These are phyloP conservation scores for Muscicapa comitata DNA, from an alignment of 2,797 vertebrate genomes.

Conservation along the genomic window DNA sequence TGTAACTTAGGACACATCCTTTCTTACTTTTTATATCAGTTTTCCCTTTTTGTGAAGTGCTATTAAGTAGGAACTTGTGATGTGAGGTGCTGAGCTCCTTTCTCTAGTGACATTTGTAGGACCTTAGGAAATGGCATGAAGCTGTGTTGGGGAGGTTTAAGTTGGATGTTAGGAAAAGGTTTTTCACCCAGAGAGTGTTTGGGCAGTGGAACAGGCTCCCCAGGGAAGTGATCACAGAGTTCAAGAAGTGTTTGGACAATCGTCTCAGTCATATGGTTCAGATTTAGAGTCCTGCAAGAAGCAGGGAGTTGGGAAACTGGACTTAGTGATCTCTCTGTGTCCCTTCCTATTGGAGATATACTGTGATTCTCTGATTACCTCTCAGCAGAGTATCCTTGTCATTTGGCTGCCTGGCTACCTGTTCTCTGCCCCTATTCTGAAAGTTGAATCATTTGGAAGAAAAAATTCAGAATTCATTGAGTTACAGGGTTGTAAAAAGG, in stretches of 20 bases:
- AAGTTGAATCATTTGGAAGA: neutral
- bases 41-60: neutral
- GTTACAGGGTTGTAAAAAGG: neutral
- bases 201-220: neutral
- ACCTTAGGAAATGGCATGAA: neutral
- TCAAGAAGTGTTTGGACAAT: rapidly evolving
- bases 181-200: neutral
- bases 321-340: neutral
- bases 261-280: neutral
- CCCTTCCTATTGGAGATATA: neutral
- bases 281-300: neutral
- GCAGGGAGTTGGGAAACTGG: neutral
- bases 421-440: neutral
- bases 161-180: neutral
- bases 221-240: neutral
- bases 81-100: neutral
- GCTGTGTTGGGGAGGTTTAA: neutral
- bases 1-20: neutral
- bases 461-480: neutral
- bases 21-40: neutral
- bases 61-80: too few species aligned
- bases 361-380: neutral
- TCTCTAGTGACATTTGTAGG: neutral
- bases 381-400: neutral
- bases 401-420: neutral